Evolutionary conservation across 2,797 vertebrate species (phyloP).

Genomic region (Zalophus californianus): DNA sequence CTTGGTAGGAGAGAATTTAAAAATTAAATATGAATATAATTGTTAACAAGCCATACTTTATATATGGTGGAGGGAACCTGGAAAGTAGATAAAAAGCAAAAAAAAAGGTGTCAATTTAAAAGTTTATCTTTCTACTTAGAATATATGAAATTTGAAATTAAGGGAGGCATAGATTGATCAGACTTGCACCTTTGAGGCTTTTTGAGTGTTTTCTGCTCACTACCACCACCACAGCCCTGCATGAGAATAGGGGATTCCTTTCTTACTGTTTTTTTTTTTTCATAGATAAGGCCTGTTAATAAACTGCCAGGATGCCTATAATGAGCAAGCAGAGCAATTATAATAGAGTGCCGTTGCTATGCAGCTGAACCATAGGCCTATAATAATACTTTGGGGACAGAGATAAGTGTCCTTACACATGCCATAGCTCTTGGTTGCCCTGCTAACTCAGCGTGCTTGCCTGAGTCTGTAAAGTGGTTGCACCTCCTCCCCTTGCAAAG

Average conservation of each 20-base stretch:
- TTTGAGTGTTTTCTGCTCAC: not conserved
- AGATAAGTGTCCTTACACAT: not conserved
- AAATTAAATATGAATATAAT: not conserved
- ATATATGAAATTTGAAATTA: not conserved
- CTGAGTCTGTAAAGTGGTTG: not conserved
- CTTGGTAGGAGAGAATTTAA: constrained; percentile 4
- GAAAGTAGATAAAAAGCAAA: not conserved
- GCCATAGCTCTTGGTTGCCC: not conserved
- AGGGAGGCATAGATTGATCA: not conserved
- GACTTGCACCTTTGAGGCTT: not conserved
- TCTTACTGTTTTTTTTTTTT: constrained; percentile 1
- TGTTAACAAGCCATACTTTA: not conserved
- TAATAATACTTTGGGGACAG: not conserved
- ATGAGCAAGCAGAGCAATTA: not conserved
- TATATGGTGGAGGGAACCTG: not conserved
- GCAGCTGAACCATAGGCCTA: not conserved
- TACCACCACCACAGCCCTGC: not conserved
- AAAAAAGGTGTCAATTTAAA: not conserved
- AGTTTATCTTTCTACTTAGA: constrained; percentile 22
- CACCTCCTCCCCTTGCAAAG: not conserved
- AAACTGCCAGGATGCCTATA: not conserved
- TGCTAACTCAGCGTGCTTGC: not conserved
- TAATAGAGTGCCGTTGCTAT: not conserved
- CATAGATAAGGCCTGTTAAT: not conserved
- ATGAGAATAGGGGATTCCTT: not conserved